Evolutionary conservation across 2,797 vertebrate species (phyloP).

Genomic region (Pangasius djambal): DNA sequence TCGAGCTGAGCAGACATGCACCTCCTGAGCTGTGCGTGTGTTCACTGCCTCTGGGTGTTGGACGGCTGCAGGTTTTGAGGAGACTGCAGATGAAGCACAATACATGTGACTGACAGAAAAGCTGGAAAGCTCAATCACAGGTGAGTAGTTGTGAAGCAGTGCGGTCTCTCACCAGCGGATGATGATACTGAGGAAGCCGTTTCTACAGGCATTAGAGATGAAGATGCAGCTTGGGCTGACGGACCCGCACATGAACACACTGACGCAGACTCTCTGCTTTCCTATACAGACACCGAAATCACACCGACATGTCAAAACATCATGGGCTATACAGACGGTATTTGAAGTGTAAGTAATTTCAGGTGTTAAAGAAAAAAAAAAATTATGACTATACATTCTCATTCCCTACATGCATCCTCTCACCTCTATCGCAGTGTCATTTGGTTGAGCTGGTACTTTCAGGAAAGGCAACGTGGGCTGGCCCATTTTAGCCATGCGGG

Average conservation of each 20-base stretch:
- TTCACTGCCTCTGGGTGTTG: not conserved
- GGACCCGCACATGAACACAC: not conserved
- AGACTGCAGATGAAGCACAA: not conserved
- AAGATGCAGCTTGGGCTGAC: not conserved
- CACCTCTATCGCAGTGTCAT: conserved; percentile 81
- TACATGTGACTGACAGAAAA: not conserved
- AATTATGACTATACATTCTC: not conserved
- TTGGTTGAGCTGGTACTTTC: conserved; percentile 71
- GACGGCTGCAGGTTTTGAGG: not conserved
- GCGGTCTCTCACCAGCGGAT: not conserved
- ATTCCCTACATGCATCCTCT: not conserved
- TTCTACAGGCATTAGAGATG: conserved; percentile 10
- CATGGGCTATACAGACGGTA: not conserved
- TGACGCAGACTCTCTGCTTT: not conserved
- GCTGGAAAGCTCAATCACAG: not conserved
- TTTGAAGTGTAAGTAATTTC: no score
- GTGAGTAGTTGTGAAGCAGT: not conserved
- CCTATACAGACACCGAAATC: not conserved
- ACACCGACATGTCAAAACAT: not conserved
- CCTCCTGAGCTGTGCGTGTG: not conserved
- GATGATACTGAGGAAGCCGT: not conserved
- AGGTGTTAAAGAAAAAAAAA: not conserved
- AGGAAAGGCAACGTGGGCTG: conserved; percentile 95
- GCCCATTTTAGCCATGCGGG: conserved; percentile 99
- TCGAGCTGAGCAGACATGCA: not conserved